Conservation (phyloP, 2,797 vertebrate species). For the Chromobotia macracanthus region DNA sequence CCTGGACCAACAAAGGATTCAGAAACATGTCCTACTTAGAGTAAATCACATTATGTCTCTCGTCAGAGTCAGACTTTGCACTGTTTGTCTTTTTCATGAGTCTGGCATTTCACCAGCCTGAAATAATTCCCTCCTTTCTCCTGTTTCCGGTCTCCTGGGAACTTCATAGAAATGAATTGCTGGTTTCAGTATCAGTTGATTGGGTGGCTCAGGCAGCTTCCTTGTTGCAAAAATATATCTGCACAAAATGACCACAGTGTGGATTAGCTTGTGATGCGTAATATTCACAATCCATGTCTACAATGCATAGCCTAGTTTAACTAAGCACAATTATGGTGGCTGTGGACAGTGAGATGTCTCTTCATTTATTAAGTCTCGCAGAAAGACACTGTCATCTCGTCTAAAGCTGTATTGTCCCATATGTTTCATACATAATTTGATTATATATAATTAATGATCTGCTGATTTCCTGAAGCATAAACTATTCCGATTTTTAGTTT, state of each 20-base stretch:
- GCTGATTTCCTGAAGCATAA: too few species aligned
- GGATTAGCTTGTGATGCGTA: not conserved
- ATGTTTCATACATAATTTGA: not conserved
- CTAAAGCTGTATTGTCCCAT: not conserved
- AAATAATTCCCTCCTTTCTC: not conserved
- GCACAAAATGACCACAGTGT: not conserved
- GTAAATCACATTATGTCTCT: not conserved
- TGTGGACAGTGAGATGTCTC: constrained; percentile 3
- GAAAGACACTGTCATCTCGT: not conserved
- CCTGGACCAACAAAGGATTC: constrained; percentile 8
- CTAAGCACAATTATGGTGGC: not conserved
- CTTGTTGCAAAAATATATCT: not conserved
- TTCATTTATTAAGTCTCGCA: not conserved
- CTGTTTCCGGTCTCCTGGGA: constrained; percentile 1
- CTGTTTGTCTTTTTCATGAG: not conserved
- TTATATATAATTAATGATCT: not conserved
- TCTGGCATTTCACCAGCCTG: not conserved
- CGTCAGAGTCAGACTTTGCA: not conserved
- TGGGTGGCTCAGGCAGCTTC: not conserved
- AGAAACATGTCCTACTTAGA: not conserved
- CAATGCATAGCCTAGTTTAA: not conserved
- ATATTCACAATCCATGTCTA: not conserved
- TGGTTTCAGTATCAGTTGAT: constrained; percentile 4
- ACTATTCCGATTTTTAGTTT: too few species aligned
- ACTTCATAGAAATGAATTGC: constrained; percentile 2